Conservation (phyloP, 1,140 invertebrate genomes). For the Trichoplusia ni region DNA sequence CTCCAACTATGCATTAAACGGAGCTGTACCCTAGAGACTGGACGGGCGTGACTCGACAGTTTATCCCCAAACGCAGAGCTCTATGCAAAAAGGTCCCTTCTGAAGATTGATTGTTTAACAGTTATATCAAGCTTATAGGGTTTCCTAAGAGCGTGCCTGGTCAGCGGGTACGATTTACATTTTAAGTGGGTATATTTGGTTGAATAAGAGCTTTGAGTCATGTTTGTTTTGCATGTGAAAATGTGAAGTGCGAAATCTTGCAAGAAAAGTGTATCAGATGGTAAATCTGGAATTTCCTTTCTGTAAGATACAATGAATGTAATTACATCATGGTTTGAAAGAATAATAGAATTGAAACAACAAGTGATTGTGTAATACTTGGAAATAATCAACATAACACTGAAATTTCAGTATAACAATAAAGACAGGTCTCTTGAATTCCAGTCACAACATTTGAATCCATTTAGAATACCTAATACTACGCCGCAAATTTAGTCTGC, state of each 20-base stretch:
- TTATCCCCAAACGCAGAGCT: conserved; percentile 32
- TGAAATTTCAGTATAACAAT: too few species aligned
- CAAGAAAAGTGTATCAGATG: background rate
- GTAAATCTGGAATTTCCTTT: background rate
- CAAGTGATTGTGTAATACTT: too few species aligned
- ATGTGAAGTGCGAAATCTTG: background rate
- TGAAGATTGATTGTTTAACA: conserved; percentile 43
- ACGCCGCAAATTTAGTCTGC: background rate
- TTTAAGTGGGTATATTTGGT: conserved; percentile 6
- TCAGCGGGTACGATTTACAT: conserved; percentile 27
- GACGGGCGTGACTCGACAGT: conserved; percentile 35
- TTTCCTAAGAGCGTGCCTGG: conserved; percentile 29
- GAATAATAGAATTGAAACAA: too few species aligned
- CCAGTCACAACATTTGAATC: background rate
- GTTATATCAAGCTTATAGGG: conserved; percentile 14
- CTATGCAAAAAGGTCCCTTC: conserved; percentile 40
- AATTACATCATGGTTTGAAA: too few species aligned
- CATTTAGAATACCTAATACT: background rate
- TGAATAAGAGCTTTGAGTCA: conserved; percentile 1
- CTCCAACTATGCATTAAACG: conserved; percentile 44
- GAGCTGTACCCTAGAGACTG: conserved; percentile 37
- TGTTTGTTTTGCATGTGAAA: background rate
- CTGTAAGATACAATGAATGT: too few species aligned
- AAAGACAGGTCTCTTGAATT: background rate
- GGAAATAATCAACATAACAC: too few species aligned